phyloP scores from a whole-genome alignment of 2,888 invertebrate genomes.

The Patella depressa region DNA sequence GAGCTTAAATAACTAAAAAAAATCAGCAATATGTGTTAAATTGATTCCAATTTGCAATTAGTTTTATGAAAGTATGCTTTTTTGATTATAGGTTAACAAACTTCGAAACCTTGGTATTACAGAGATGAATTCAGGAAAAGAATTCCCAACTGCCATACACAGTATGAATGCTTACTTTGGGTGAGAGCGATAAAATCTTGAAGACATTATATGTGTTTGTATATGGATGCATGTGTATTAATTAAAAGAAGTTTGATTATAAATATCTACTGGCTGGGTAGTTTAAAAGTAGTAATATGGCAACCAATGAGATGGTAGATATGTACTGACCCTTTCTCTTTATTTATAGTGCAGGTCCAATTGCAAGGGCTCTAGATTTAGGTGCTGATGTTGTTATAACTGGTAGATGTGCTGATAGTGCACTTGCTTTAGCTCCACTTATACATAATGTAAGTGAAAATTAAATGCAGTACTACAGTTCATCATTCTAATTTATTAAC shows the following conservation, averaged over 20 bases:
- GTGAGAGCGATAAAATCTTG: conserved; percentile 52
- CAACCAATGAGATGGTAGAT: no score
- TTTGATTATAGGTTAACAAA: no score
- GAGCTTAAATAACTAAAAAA: no score
- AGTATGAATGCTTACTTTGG: conserved; percentile 74
- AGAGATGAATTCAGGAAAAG: conserved; percentile 64
- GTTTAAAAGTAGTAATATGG: no score
- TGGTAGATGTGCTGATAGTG: conserved; percentile 74
- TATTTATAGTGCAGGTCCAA: conserved; percentile 71
- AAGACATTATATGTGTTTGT: no score
- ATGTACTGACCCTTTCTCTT: not conserved
- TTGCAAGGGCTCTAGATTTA: conserved; percentile 71
- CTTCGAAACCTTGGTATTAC: conserved; percentile 45
- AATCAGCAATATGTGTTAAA: no score
- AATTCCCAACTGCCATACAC: conserved; percentile 64
- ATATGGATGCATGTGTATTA: no score
- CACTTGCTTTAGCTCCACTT: conserved; percentile 72
- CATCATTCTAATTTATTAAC: no score
- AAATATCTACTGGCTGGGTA: no score
- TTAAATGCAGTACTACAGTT: not conserved
- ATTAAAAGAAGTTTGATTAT: no score
- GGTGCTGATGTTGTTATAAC: conserved; percentile 75
- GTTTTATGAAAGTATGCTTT: no score
- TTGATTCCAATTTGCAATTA: no score
- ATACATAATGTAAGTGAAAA: conserved; percentile 66